These are phyloP conservation scores for Eristalinus sepulchralis DNA, from an alignment of 2,888 invertebrate genomes.

Conservation along the genomic window DNA sequence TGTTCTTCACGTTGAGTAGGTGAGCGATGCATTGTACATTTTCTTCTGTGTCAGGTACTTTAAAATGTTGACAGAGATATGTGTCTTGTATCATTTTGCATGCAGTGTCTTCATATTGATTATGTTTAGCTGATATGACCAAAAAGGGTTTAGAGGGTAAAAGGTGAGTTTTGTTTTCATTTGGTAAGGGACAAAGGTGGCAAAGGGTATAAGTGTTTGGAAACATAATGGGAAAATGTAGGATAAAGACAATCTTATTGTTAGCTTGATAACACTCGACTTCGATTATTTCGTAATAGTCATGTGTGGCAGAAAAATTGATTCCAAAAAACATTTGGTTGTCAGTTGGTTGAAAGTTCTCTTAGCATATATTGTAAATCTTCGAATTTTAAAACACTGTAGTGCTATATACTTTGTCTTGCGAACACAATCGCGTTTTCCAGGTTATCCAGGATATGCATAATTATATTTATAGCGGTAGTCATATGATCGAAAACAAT, in stretches of 20 bases:
- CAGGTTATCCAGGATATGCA: slow-evolving; percentile 10
- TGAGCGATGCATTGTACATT: slow-evolving; percentile 3
- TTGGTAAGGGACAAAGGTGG: too few species aligned
- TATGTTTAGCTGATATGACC: slow-evolving; percentile 13
- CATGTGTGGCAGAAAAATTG: too few species aligned
- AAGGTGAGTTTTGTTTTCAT: slow-evolving; percentile 18
- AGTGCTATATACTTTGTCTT: slow-evolving; percentile 23
- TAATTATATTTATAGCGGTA: too few species aligned
- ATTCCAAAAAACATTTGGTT: too few species aligned
- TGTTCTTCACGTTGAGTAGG: not conserved
- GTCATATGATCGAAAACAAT: slow-evolving; percentile 9
- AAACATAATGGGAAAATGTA: too few species aligned
- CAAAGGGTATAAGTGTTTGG: too few species aligned
- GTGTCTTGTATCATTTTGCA: not conserved
- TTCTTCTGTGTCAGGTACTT: not conserved
- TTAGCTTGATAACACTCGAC: too few species aligned
- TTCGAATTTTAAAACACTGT: too few species aligned
- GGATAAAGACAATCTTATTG: too few species aligned
- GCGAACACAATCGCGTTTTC: slow-evolving; percentile 40
- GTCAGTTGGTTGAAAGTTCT: too few species aligned
- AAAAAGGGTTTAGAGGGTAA: slow-evolving; percentile 11
- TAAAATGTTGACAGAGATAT: slow-evolving; percentile 15
- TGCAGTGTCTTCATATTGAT: slow-evolving; percentile 8
- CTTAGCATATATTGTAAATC: too few species aligned
- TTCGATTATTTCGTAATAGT: too few species aligned